These are phyloP conservation scores for Pseudococcus jackbeardsleyi DNA, from an alignment of 2,888 invertebrate species.

Conservation along the genomic window DNA sequence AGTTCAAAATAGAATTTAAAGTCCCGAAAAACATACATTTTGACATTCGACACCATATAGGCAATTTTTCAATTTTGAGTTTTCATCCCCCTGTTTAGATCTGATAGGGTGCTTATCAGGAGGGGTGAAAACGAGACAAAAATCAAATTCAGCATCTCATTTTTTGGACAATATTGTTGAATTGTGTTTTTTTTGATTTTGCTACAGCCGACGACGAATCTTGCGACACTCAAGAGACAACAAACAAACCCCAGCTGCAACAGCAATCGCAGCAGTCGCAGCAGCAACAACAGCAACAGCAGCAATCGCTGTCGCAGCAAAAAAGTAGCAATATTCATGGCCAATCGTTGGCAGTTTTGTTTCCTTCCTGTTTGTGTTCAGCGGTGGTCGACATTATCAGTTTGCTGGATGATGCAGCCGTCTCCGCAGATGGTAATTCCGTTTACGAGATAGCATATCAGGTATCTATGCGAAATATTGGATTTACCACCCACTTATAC, in stretches of 20 bases:
- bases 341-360: conserved; percentile 93
- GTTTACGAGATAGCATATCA: conserved; percentile 97
- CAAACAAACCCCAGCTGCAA: conserved; percentile 16
- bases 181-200: neutral
- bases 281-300: conserved; percentile 49
- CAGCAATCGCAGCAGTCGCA: neutral
- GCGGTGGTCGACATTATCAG: conserved; percentile 96
- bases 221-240: conserved; percentile 55
- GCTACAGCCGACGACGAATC: conserved; percentile 54
- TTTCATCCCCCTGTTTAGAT: no score
- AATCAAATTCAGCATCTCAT: no score
- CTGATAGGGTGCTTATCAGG: no score
- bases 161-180: no score
- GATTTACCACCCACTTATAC: no score
- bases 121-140: no score
- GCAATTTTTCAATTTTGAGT: no score
- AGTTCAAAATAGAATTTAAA: no score
- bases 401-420: conserved; percentile 95
- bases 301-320: conserved; percentile 41
- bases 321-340: conserved; percentile 57
- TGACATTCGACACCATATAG: no score
- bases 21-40: no score
- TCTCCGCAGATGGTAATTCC: conserved; percentile 92
- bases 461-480: conserved; percentile 71
- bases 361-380: conserved; percentile 96